These are phyloP conservation scores for Trichonephila clavipes DNA, from an alignment of 1,140 invertebrate species.

Conservation along the genomic window DNA sequence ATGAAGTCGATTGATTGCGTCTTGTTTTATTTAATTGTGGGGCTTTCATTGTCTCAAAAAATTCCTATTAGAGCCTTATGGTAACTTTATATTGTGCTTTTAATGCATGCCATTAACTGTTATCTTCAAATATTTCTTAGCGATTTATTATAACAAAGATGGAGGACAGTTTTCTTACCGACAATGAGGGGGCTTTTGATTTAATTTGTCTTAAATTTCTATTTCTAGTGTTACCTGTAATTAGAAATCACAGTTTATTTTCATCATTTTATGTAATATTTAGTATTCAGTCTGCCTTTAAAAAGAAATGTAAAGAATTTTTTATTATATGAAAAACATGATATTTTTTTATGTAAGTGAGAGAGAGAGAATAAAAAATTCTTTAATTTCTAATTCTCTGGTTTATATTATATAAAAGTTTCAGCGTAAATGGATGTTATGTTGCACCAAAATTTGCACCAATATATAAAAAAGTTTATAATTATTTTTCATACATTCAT, in stretches of 20 bases:
- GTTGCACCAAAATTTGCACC: no score
- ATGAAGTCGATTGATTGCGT: background rate
- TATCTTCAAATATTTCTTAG: conserved; percentile 20
- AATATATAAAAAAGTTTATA: no score
- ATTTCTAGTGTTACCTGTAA: conserved; percentile 10
- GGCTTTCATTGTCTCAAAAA: background rate
- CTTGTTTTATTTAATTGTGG: background rate
- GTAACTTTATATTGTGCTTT: conserved; percentile 36
- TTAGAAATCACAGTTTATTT: background rate
- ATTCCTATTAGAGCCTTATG: background rate
- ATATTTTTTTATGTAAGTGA: no score
- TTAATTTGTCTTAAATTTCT: background rate
- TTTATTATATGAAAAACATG: no score
- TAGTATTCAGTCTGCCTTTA: no score
- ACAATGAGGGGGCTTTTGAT: background rate
- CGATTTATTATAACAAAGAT: background rate
- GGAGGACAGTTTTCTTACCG: background rate
- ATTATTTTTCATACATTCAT: no score
- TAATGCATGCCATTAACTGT: conserved; percentile 26
- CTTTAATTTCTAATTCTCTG: no score
- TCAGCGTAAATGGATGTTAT: no score
- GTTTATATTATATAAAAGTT: no score
- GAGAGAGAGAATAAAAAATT: no score
- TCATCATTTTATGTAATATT: no score
- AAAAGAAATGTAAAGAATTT: no score